Evolutionary conservation across 2,797 vertebrate genomes (phyloP), one percentile per base, ranked within the genome.

Genomic region (Sus cebifrons): DNA sequence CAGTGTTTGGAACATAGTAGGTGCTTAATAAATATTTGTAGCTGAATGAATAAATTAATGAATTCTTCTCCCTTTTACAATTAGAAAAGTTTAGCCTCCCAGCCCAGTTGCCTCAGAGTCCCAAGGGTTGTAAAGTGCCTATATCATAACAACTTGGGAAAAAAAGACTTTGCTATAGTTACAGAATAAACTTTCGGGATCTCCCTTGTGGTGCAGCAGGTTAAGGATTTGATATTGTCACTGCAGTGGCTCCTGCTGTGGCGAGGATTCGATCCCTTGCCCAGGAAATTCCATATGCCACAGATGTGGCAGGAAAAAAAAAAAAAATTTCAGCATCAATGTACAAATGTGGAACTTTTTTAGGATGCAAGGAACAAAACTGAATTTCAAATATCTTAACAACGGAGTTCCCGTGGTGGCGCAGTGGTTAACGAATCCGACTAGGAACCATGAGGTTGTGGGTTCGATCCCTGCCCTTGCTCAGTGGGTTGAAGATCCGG

Each of bases 301-400:
- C 36, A 36, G 36, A 36, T 36, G 36, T 36, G 36, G 36, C 36
- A 36, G 36, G 36, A 36, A 36, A 36, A 36, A 36, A 36, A 36
- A 36, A 36, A 36, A 36, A 36, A 3, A 3, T 58, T 67, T n/a
- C 16, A 60, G 17, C 62, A 75, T 74, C n/a, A 32, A 12, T 68
- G 32, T 0, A 64, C 7, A 81, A 32, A 89, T 70, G 18, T n/a
- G 67, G 68, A 89, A 86, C 64, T 56, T 71, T 56, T 74, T 85
- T 75, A 85, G n/a, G 36, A 29, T 36, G 4, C n/a, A 71, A 71
- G 71, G 14, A 81, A 81, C 1, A 75, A 44, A 95, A 77, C 27
- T 40, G 88, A 86, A 54, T 71, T 86, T n/a, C 25, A 88, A 58
- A 94, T 40, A 75, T 17, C 32, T 58, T 82, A 86, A 71, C 60